Base-by-base conservation (phyloP, 2,113 vertebrate genomes). In the Carassius carassius region DNA sequence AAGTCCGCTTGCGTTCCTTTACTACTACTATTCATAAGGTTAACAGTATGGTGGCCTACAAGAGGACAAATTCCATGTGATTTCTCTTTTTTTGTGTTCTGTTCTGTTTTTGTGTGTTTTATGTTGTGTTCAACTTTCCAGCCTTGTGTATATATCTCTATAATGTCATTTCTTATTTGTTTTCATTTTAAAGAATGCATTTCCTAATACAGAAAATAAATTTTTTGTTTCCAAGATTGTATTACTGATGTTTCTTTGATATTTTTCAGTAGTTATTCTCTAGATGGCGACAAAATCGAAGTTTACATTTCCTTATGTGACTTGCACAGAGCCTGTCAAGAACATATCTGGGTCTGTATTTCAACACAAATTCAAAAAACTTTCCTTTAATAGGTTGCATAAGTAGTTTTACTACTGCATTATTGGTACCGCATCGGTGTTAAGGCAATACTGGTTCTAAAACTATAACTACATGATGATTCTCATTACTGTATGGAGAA, bases 1-100 rank as follows among this genome's bases (percentile, higher is more conserved):
- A 98, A 88, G 97, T 99, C 51, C 96, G 95, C 11, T 92, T 99
- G 25, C 96, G 97, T 7, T 98, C 97, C 35, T 99, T 99, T 89
- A 98, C 97, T 16, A 98, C 97, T 2, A 96, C 97, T 1, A 97
- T 99, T 90, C 98, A 99, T 92, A 99, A 98, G 90, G 97, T 99
- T 4, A 97, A 96, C 69, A 98, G 96, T 84, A 94, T 90, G 84
- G 98, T 99, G 90, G 97, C 97, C 23, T 99, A 98, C 92, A 99
- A 94, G 95, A 93, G 89, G 87, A 94, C 93, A 14, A 94, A 96
- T 90, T 93, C 93, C 0, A 83, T 86, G 19, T 95, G 86, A 87
- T 79, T 47, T 21, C 7, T 78, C 12, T 63, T 63, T 12, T 32
- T 3, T 75, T 75, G 14, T 19, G 23, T 29, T 12, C 12, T 47